Base-by-base conservation (phyloP, 2,113 vertebrate species). In the Calidris pugnax region DNA sequence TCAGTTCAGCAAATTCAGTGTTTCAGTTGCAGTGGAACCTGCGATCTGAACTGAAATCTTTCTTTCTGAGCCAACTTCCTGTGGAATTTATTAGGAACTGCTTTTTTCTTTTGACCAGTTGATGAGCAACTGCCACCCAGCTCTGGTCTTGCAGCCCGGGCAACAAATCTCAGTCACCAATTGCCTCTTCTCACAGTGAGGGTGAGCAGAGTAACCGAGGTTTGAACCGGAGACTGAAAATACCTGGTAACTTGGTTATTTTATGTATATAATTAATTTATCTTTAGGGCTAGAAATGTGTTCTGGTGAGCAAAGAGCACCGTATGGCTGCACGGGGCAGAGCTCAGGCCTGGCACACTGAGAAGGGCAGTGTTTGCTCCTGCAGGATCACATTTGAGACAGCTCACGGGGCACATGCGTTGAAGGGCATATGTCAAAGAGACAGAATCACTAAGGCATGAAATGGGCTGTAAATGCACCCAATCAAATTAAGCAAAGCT, bases 331-430 rank as follows among this genome's bases (percentile, higher is more conserved):
- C 41, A 22, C 6, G 1, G n/a, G 37, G 56, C 41, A 26, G 1
- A 10, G 71, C 9, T 26, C 48, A 30, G 27, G 32, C 53, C 63
- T n/a, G 67, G 55, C 27, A 9, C 45, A 22, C 3, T 30, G 17
- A 35, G 32, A 32, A 45, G 3, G 4, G 30, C 0, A 2, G 19
- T 21, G 19, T 51, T 33, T 75, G 56, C 9, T 71, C 47, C 8
- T 4, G 47, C 12, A 21, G 73, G 55, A 51, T 56, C 39, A 22
- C 23, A 2, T 14, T 43, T 56, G 9, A 86, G 63, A 10, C 5
- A 18, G 28, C 33, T 60, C 53, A 2, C 2, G 20, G 55, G 9
- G 3, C 0, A 0, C 56, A 5, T 2, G 2, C 9, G 47, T 37
- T 41, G 9, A 20, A 73, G 86, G 67, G 51, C 56, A 4, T 3